phyloP scores from a whole-genome alignment of 2,113 vertebrate genomes.

The Scartelaos histophorus region DNA sequence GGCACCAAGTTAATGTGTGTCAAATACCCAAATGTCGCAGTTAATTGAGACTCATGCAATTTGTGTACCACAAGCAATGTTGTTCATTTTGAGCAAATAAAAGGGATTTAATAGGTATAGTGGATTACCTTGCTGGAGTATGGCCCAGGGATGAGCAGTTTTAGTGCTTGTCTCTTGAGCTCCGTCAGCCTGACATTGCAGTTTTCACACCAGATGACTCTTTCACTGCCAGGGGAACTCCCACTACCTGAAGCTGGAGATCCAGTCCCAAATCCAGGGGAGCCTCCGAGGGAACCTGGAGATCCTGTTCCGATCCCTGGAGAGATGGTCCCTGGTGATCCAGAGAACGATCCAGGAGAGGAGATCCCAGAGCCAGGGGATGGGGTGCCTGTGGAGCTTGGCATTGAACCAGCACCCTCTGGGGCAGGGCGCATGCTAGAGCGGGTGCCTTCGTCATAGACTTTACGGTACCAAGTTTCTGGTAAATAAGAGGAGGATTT shows the following conservation, averaged over 20 bases:
- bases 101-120: background rate
- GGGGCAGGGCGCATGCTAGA: slow-evolving; percentile 83
- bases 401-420: slow-evolving; percentile 91
- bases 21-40: slow-evolving; percentile 46
- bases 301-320: slow-evolving; percentile 92
- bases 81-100: background rate
- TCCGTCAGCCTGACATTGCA: slow-evolving; percentile 91
- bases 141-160: slow-evolving; percentile 90
- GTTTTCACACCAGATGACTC: slow-evolving; percentile 94
- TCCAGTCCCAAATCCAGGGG: slow-evolving; percentile 91
- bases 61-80: slow-evolving; percentile 13
- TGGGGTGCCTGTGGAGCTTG: slow-evolving; percentile 90
- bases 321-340: slow-evolving; percentile 89
- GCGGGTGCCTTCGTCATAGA: slow-evolving; percentile 89
- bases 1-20: slow-evolving; percentile 46
- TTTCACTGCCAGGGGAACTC: slow-evolving; percentile 93
- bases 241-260: slow-evolving; percentile 89
- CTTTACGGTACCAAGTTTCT: slow-evolving; percentile 93
- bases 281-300: slow-evolving; percentile 90
- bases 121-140: slow-evolving; percentile 86
- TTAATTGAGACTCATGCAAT: slow-evolving; percentile 40
- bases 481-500: slow-evolving; percentile 89
- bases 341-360: slow-evolving; percentile 91
- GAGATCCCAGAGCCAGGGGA: slow-evolving; percentile 94
- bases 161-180: slow-evolving; percentile 93